Evolutionary conservation across 2,797 vertebrate genomes (phyloP), one percentile per base, ranked within the genome.

Genomic region (Urophycis tenuis): DNA sequence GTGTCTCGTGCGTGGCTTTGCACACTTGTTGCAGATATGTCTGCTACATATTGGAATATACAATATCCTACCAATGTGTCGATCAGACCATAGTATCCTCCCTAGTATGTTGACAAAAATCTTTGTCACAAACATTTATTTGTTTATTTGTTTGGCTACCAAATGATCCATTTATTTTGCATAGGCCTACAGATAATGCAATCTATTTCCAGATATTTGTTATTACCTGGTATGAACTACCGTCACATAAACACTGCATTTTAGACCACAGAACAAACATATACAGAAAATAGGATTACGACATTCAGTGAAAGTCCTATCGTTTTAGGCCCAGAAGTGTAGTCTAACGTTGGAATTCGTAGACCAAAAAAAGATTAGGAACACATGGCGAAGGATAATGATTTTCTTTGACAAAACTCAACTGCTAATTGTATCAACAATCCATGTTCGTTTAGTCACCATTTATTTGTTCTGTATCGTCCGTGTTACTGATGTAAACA

Each of bases 391-490:
- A 89, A 81, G 88, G 88, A 84, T 87, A 91, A 92, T 88, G 84
- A 84, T 90, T 92, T 90, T 87, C 89, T 84, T 79, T 83, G 78
- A 87, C 78, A 80, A 89, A 88, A 90, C 88, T 87, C 85, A 83
- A 82, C 85, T 88, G 85, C 84, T 92, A 91, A 93, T 92, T 90
- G 89, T 88, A 92, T 93, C 89, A 92, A 91, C 92, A 93, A 84
- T 81, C 81, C 86, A 83, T 81, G 83, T 84, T 84, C 83, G 91
- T 92, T 92, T 87, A 91, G 83, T 87, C 87, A 83, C 82, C 84
- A 90, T 91, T 92, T 93, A 92, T 93, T 92, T 91, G 88, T 88
- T 91, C 86, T 91, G 87, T 79, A 87, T 90, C 88, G 80, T 86
- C 82, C 81, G 75, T 82, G 83, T 81, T 19, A 87, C 87, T 83